Conservation (phyloP, 2,888 invertebrate species). For the Macaria notata region DNA sequence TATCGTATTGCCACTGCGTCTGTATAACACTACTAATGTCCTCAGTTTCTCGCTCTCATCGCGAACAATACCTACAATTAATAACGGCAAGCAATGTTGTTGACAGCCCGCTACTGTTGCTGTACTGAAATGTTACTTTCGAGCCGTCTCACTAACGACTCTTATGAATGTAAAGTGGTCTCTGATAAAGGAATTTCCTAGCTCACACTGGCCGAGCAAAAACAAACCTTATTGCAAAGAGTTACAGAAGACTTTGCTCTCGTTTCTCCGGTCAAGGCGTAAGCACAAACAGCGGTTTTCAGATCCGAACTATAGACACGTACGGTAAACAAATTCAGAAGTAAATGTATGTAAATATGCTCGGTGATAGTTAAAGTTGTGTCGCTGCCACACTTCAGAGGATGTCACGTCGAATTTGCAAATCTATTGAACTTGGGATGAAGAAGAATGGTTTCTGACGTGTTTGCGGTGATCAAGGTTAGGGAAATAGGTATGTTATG, state of each 20-base stretch:
- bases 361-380: constrained; percentile 19
- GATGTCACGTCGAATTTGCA: background rate
- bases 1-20: too few relatives aligned
- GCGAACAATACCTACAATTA: constrained; percentile 30
- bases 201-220: constrained; percentile 3
- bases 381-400: constrained; percentile 11
- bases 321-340: constrained; percentile 31
- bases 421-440: background rate
- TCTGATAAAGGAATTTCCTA: constrained; percentile 16
- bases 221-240: constrained; percentile 8
- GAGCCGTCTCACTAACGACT: constrained; percentile 28
- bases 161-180: constrained; percentile 34
- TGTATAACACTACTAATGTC: background rate
- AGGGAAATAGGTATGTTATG: too few relatives aligned
- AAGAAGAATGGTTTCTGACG: too few relatives aligned
- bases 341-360: constrained; percentile 32
- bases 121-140: constrained; percentile 27
- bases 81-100: constrained; percentile 29
- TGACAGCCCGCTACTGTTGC: constrained; percentile 27
- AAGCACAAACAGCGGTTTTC: constrained; percentile 13
- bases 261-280: background rate
- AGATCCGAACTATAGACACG: constrained; percentile 30
- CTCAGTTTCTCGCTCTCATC: constrained; percentile 11
- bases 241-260: background rate
- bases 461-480: too few relatives aligned